Evolutionary conservation across 1,140 invertebrate species (phyloP), one percentile per base, ranked within the genome.

Genomic region (Ips typographus): DNA sequence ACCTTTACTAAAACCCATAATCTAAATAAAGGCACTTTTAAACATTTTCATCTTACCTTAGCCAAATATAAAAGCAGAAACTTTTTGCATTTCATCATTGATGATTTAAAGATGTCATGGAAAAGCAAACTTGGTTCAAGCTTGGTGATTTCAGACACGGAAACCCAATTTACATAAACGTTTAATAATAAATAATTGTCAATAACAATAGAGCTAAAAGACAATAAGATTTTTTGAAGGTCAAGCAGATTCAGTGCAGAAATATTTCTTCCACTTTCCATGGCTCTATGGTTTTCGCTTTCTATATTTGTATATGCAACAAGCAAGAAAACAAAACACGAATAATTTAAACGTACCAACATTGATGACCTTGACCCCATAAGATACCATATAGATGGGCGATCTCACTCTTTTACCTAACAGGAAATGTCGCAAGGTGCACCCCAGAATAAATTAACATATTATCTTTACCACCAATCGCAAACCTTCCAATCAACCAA

Each of bases 281-380:
- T 22, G 22, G 22, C 22, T 22, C 22, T 55, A 36, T 37, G 52
- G 52, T 55, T 55, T 55, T 55, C 52, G 52, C 22, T 8, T 6
- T 4, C 36, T 36, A 8, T 8, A 36, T 55, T 55, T 47, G 6
- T 36, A 37, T 55, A 8, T 55, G 22, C 22, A 22, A 22, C 22
- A 22, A 22, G 22, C 22, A 22, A 22, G 22, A 22, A 22, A 22
- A 22, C 22, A 22, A 22, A 22, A 22, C 22, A 22, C 22, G 22
- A 22, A 22, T 22, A 22, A 22, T 22, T 22, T 22, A 22, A 22
- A 22, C 22, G 22, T 22, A 22, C 38, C 6, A 40, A 41, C 2
- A 22, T 5, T 4, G n/a, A 52, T 61, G 66, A 44, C 66, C 66
- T 68, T 68, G 66, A 68, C 66, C 66, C 56, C 43, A 62, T 52